Evolutionary conservation across 1,140 invertebrate species (phyloP).

Genomic region (Drosophila ohnishii): DNA sequence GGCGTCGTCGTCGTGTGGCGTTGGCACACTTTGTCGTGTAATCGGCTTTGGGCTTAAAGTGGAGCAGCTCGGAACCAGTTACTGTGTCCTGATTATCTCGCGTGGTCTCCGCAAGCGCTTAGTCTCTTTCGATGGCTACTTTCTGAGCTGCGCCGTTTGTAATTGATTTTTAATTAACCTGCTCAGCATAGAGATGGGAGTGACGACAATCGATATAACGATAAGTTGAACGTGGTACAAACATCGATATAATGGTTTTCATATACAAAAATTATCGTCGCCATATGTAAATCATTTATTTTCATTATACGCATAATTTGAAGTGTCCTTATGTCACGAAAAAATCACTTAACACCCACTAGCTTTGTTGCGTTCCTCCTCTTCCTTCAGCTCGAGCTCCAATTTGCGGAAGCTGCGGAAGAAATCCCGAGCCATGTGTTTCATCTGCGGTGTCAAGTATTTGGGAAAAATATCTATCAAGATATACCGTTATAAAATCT

Average conservation of each 20-base stretch:
- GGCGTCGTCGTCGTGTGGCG: conserved; percentile 24
- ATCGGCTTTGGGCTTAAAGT: conserved; percentile 25
- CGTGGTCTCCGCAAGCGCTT: neutral
- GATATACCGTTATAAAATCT: neutral
- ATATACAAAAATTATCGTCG: too few species aligned
- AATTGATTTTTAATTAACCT: conserved; percentile 56
- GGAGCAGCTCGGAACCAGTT: conserved; percentile 19
- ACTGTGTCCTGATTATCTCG: conserved; percentile 2
- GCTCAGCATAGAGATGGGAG: conserved; percentile 4
- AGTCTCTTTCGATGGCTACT: conserved; percentile 11
- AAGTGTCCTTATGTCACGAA: neutral
- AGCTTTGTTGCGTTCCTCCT: conserved; percentile 29
- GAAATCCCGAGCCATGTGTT: conserved; percentile 54
- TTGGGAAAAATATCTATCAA: conserved; percentile 63
- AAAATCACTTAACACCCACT: conserved; percentile 1
- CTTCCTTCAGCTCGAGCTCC: conserved; percentile 47
- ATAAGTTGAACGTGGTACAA: neutral
- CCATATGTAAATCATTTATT: conserved; percentile 2
- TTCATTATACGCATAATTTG: conserved; percentile 11
- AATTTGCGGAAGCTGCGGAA: conserved; percentile 50
- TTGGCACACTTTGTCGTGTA: conserved; percentile 48
- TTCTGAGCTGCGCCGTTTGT: conserved; percentile 5
- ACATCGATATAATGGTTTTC: neutral
- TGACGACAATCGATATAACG: neutral
- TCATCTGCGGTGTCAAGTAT: conserved; percentile 69